Evolutionary conservation across 2,888 invertebrate species (phyloP), one percentile per base, ranked within the genome.

Genomic region (Parnassius orleans): DNA sequence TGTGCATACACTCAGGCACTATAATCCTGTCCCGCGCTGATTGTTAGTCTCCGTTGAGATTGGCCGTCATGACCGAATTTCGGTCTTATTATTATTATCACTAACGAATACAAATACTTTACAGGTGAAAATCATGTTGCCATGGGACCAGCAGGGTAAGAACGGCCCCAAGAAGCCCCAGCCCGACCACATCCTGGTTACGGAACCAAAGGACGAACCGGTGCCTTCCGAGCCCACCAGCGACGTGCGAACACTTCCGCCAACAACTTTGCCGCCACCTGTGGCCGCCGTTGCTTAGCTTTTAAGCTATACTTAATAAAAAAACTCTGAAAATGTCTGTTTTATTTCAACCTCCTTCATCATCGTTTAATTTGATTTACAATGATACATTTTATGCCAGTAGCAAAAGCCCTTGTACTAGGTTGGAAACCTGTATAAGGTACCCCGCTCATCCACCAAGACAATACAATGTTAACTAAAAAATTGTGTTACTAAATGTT

Each of bases 121-220:
- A 10, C 95, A 97, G 93, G 97, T 98, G 1, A 99, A 99, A 92
- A 99, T 99, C 90, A 99, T 99, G 99, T 95, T 99, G 90, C 99
- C 99, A 51, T 98, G 98, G 95, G 99, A 99, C 93, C 96, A 98
- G 66, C 95, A 95, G 84, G 99, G 99, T 88, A 99, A 99, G 93
- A 97, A 95, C 78, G 99, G 99, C 60, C 99, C 99, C 70, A 98
- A 98, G 94, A 96, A 96, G 86, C 99, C 99, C 7, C 94, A 99
- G 80, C 99, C 99, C 56, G 99, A 99, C 90, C 97, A 98, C 88
- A 98, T 99, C 71, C 95, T 96, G 76, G 99, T 99, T 72, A 96
- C 97, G 64, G 99, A 99, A 90, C 99, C 99, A 63, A 99, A 99
- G 92, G 98, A 99, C 79, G 99, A 99, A 90, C 93, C 94, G 59